Base-by-base conservation (phyloP, 1,140 invertebrate species). In the Lepidurus packardi region DNA sequence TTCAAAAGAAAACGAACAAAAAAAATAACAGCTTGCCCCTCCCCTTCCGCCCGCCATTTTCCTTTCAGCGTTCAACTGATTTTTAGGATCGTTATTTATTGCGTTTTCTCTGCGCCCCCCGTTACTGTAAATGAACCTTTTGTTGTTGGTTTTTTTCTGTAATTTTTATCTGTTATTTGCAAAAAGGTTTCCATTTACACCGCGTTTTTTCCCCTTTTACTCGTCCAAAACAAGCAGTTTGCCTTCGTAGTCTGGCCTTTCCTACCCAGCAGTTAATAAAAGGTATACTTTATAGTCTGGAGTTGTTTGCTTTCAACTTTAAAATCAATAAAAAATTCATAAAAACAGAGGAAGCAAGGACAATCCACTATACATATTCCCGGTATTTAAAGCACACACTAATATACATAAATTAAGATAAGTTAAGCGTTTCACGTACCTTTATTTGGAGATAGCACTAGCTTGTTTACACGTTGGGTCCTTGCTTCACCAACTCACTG, bases 221-320 rank as follows among this genome's bases (percentile, higher is more conserved):
- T 16, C 16, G 53, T 65, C 53, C 21, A 65, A 65, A 65, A 13
- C 53, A 65, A 65, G 53, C 53, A 65, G 53, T 65, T 65, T 65
- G 53, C 53, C 53, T 65, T 65, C 53, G 53, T 65, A 65, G 53
- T 65, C 53, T 65, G 53, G 53, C 53, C 53, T 65, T 65, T 65
- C 53, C 53, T 65, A 65, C 53, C 53, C 53, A 65, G 53, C 53
- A 65, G 53, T 65, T 65, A 65, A 65, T 65, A 65, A 65, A 65
- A 65, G 53, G 53, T 65, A 65, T 65, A 65, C 16, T 65, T 65
- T 65, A 65, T 65, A 65, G 53, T 65, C 53, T 65, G 16, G 21
- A 21, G 16, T 13, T n/a, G 53, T 65, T 65, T 65, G 53, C 53
- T n/a, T 65, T 65, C 34, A 34, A 34, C 34, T 34, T 34, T 34